Percentiles rank a stretch among this genome's conserved stretches.
Evolutionary conservation across 1,140 invertebrate species (phyloP).

Genomic region (Eueides isabella): DNA sequence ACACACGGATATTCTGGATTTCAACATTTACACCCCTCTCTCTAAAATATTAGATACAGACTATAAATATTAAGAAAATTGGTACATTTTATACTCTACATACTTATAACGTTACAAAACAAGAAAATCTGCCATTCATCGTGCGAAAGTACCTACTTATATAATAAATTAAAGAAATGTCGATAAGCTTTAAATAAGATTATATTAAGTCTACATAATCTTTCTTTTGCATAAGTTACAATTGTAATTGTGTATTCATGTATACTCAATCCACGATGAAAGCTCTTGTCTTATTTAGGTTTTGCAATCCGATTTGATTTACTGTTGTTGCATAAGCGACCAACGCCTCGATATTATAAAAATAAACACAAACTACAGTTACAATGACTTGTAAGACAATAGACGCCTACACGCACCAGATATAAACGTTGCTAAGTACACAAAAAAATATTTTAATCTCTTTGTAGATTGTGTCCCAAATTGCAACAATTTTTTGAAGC

Average conservation of each 20-base stretch:
- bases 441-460: conserved; percentile 11
- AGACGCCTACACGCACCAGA: conserved; percentile 19
- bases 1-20: too few species aligned
- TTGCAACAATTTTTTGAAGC: not conserved
- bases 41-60: too few species aligned
- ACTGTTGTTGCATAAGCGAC: conserved; percentile 26
- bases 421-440: conserved; percentile 5
- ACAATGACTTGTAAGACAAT: conserved; percentile 27
- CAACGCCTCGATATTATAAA: conserved; percentile 21
- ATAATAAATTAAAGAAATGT: not conserved
- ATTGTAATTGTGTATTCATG: not conserved
- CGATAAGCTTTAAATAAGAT: not conserved
- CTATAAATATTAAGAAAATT: too few species aligned
- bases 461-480: not conserved
- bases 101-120: too few species aligned
- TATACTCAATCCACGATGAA: conserved; percentile 13
- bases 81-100: too few species aligned
- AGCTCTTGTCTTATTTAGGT: conserved; percentile 24
- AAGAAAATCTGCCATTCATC: too few species aligned
- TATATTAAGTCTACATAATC: not conserved
- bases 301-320: conserved; percentile 29
- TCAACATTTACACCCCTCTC: too few species aligned
- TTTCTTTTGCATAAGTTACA: not conserved
- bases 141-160: too few species aligned
- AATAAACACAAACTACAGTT: conserved; percentile 28